A percentile compares a stretch with the other conserved stretches of the same genome.
Evolutionary conservation across 2,797 vertebrate species (phyloP).

Genomic region (Peromyscus eremicus): DNA sequence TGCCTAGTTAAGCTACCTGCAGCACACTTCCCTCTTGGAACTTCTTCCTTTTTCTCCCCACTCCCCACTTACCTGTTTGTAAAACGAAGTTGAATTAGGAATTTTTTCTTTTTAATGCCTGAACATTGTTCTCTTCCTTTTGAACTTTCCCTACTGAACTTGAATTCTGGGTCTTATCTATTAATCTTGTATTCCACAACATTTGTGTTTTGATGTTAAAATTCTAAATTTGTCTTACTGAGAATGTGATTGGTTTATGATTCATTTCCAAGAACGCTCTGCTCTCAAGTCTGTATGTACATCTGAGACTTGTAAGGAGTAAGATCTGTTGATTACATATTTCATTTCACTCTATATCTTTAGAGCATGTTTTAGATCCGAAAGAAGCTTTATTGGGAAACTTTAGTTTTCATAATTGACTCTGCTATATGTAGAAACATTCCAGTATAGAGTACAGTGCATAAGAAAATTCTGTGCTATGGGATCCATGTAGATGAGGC

Average conservation of each 20-base stretch:
- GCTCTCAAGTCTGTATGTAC: background rate
- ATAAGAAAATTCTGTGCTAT: background rate
- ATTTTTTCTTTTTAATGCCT: background rate
- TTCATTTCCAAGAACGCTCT: slow-evolving; percentile 4
- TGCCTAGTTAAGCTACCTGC: background rate
- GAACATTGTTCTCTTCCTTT: background rate
- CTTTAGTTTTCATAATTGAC: background rate
- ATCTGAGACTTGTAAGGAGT: background rate
- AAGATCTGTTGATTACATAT: background rate
- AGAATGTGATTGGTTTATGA: background rate
- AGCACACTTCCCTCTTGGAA: background rate
- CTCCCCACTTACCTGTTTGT: background rate
- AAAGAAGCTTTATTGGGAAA: background rate
- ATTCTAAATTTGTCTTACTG: slow-evolving; percentile 18
- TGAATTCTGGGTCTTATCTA: background rate
- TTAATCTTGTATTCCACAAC: background rate
- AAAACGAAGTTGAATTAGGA: slow-evolving; percentile 14
- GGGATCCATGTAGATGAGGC: background rate
- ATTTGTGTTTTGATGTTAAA: slow-evolving; percentile 42
- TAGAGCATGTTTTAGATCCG: background rate
- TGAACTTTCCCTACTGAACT: background rate
- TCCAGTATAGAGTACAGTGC: background rate
- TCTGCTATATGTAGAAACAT: background rate
- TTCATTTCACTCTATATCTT: background rate
- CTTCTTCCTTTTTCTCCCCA: background rate